A percentile compares a stretch with the other conserved stretches of the same genome.
phyloP scores from a whole-genome alignment of 2,888 invertebrate genomes.

The Melolontha melolontha region DNA sequence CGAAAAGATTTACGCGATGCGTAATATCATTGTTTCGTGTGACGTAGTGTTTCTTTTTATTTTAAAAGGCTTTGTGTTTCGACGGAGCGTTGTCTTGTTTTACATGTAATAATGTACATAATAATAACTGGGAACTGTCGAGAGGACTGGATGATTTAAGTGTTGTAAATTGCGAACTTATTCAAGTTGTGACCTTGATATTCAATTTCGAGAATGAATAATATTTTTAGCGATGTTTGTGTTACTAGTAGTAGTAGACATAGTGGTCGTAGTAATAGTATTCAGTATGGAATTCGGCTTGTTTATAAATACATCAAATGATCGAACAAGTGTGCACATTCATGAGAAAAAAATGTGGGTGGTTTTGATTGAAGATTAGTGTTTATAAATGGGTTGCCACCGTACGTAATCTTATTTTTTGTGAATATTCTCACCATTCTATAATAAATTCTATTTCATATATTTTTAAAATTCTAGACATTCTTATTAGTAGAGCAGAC shows the following conservation, averaged over 20 bases:
- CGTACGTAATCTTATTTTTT: too few species aligned
- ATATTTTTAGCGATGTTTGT: constrained; percentile 34
- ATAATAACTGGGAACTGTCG: too few species aligned
- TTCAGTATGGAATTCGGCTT: constrained; percentile 7
- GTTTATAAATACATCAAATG: constrained; percentile 11
- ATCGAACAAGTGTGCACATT: not conserved
- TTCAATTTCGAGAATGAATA: constrained; percentile 30
- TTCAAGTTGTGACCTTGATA: constrained; percentile 30
- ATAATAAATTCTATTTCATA: too few species aligned
- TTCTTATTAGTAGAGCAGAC: too few species aligned
- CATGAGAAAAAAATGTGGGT: not conserved
- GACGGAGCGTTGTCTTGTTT: not conserved
- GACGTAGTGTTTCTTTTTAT: too few species aligned
- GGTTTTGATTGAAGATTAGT: constrained; percentile 2
- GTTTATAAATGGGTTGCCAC: not conserved
- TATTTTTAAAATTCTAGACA: too few species aligned
- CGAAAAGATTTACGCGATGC: constrained; percentile 5
- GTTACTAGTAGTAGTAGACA: not conserved
- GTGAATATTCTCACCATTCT: too few species aligned
- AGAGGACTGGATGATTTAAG: constrained; percentile 2
- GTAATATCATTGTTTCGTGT: not conserved
- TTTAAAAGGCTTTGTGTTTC: not conserved
- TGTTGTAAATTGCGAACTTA: constrained; percentile 6
- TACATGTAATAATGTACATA: too few species aligned
- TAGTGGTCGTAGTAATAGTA: not conserved